Evolutionary conservation across 2,797 vertebrate genomes (phyloP), one percentile per base, ranked within the genome.

Genomic region (Antennarius maculatus): DNA sequence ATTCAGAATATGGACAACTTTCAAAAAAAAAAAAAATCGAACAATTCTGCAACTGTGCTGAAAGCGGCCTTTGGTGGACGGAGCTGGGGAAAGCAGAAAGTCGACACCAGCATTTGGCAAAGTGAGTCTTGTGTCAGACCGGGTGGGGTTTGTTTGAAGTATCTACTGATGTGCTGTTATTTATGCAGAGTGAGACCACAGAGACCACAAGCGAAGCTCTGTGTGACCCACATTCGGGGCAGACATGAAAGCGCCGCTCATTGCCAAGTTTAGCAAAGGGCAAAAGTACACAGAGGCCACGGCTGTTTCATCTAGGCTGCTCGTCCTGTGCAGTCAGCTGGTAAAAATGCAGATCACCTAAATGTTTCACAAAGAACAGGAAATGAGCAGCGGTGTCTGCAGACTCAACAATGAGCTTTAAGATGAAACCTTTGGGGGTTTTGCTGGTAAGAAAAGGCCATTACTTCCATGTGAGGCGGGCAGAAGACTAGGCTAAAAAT

Each of bases 131-230:
- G 82, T 83, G 71, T 80, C 72, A 66, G 75, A 23, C 70, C 81
- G 77, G 6, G 62, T 52, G 65, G 83, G 83, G 75, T 57, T 18
- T 66, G 79, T 86, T 84, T 86, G 80, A 87, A 81, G 82, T 80
- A 60, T 71, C 80, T 76, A 82, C 83, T 82, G 86, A 88, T 83
- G 79, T 56, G 83, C 77, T 79, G 74, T 81, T 88, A 88, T 87
- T 89, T 86, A 86, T 91, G 87, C 88, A 89, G 68, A 82, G 84
- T 77, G 37, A 80, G 83, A 86, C 86, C 85, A 76, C 86, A 84
- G 85, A 84, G 86, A 85, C 86, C 87, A 86, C 87, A 87, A 80
- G 80, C 82, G 3, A 67, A 88, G 76, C 50, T 39, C 81, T 77
- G 76, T 83, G 83, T 85, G 86, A 85, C 83, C 82, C 81, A 88